phyloP scores from a whole-genome alignment of 2,797 vertebrate genomes.

The Tachyglossus aculeatus region DNA sequence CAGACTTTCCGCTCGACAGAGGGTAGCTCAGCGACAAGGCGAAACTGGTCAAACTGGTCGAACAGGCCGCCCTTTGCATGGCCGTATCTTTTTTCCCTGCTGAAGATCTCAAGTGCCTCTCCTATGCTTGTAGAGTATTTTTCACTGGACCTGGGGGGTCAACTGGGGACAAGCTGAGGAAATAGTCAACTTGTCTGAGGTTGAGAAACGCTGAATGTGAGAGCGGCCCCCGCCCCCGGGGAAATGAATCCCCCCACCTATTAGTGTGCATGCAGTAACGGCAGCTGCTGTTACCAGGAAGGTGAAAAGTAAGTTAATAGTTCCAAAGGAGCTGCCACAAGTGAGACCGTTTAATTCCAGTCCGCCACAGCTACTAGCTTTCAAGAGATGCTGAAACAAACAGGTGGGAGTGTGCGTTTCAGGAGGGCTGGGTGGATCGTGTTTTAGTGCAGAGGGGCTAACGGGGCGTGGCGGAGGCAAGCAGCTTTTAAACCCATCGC shows the following conservation, averaged over 20 bases:
- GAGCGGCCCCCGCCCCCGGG: conserved; percentile 50
- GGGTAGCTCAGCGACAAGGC: no score
- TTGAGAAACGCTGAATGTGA: conserved; percentile 65
- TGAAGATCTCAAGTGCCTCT: not conserved
- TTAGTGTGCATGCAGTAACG: conserved; percentile 54
- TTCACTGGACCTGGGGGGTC: conserved; percentile 28
- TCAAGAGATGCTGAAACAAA: conserved; percentile 50
- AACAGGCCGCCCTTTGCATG: no score
- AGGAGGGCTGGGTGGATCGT: conserved; percentile 10
- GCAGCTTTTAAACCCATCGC: conserved; percentile 44
- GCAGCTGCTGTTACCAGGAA: conserved; percentile 25
- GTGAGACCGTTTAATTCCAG: conserved; percentile 1
- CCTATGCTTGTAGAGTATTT: not conserved
- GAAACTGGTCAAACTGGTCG: no score
- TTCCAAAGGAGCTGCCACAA: conserved; percentile 49
- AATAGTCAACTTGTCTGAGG: conserved; percentile 43
- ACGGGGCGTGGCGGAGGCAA: conserved; percentile 30
- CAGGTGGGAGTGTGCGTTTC: conserved; percentile 25
- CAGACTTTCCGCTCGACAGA: no score
- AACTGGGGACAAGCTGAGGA: conserved; percentile 56
- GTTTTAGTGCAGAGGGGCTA: conserved; percentile 52
- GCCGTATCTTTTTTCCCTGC: not conserved
- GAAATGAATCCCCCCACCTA: conserved; percentile 41
- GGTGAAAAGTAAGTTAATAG: conserved; percentile 35
- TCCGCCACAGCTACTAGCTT: conserved; percentile 44